Evolutionary conservation across 2,797 vertebrate species (phyloP).

Genomic region (Pseudochaenichthys georgianus): DNA sequence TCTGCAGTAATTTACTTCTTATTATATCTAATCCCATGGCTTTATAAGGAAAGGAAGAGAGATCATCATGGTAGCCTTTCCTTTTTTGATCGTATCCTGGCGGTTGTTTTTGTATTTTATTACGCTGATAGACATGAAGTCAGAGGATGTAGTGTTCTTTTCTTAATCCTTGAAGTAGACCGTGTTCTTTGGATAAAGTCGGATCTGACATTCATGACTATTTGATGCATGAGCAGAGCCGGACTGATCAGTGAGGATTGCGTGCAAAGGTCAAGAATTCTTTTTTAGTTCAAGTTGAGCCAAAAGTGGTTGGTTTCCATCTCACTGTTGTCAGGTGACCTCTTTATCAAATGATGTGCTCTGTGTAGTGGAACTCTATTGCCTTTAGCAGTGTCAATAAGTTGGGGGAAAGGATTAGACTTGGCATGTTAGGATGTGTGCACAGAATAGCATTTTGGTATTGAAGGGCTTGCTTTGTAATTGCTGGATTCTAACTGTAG

Average conservation of each 20-base stretch:
- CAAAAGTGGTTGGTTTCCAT: constrained; percentile 42
- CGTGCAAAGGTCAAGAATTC: constrained; percentile 40
- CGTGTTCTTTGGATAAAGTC: constrained; percentile 39
- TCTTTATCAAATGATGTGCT: constrained; percentile 48
- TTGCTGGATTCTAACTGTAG: not conserved
- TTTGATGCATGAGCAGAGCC: constrained; percentile 44
- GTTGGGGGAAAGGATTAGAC: constrained; percentile 3
- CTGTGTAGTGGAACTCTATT: constrained; percentile 47
- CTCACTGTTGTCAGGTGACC: constrained; percentile 48
- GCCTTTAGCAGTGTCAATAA: constrained; percentile 19
- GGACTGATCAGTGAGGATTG: constrained; percentile 30
- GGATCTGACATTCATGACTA: constrained; percentile 45
- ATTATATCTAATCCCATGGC: constrained; percentile 42
- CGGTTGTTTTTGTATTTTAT: constrained; percentile 50
- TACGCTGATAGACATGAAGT: constrained; percentile 44
- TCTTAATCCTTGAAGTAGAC: constrained; percentile 58
- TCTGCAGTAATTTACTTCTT: constrained; percentile 16
- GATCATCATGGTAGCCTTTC: not conserved
- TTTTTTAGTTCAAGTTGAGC: constrained; percentile 7
- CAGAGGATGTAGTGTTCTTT: constrained; percentile 50
- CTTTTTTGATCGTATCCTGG: constrained; percentile 12
- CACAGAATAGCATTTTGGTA: not conserved
- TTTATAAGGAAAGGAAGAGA: constrained; percentile 68
- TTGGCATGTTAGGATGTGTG: not conserved
- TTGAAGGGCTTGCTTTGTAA: not conserved